Evolutionary conservation across 2,113 vertebrate species (phyloP).

Genomic region (Scolopax mira): DNA sequence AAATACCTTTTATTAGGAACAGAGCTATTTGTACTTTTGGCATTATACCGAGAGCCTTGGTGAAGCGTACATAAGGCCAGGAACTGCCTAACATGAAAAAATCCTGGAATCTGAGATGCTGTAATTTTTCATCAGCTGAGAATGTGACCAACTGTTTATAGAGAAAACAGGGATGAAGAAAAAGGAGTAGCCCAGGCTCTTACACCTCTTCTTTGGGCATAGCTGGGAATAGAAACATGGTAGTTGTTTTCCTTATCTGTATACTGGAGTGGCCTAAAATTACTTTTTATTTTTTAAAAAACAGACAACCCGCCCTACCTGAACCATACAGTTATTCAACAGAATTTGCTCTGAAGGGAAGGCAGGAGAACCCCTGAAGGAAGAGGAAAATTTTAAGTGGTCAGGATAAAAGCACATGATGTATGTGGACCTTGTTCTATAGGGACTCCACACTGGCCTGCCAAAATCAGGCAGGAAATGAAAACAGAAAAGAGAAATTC

Average conservation of each 20-base stretch:
- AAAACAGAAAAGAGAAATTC: neutral
- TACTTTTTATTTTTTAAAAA: neutral
- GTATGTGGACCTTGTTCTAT: neutral
- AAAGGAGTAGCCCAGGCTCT: neutral
- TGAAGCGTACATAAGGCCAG: fast-evolving
- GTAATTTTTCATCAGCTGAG: neutral
- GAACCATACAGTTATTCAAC: neutral
- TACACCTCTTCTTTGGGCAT: fast-evolving
- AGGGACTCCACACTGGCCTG: neutral
- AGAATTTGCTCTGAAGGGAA: neutral
- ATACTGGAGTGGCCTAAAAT: neutral
- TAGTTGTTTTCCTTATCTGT: neutral
- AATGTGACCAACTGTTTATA: fast-evolving
- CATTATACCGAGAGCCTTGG: neutral
- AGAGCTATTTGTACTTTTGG: neutral
- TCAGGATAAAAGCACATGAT: neutral
- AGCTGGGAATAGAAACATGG: neutral
- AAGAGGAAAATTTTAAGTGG: neutral
- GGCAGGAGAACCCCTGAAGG: neutral
- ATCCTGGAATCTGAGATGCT: neutral
- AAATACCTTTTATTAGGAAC: neutral
- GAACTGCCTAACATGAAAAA: neutral
- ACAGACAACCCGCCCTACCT: neutral
- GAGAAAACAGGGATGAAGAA: neutral
- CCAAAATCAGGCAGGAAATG: constrained; percentile 23